phyloP scores from a whole-genome alignment of 1,140 invertebrate genomes.

The Laupala kohalensis region DNA sequence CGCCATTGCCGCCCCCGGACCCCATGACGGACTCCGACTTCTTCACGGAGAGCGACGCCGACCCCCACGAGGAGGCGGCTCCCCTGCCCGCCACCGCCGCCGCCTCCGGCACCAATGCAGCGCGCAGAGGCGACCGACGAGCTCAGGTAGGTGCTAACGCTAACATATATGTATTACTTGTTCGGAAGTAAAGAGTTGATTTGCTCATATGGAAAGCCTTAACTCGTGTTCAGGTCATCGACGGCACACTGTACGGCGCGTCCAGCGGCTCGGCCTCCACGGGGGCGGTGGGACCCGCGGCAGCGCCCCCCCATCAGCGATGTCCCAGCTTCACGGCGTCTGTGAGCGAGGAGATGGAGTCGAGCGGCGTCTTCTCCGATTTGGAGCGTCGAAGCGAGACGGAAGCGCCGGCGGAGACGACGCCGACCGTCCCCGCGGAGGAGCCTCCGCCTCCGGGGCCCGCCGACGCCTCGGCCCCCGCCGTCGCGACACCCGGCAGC shows the following conservation, averaged over 20 bases:
- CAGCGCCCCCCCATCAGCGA: slow-evolving; percentile 23
- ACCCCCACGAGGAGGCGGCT: slow-evolving; percentile 57
- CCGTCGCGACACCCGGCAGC: slow-evolving; percentile 20
- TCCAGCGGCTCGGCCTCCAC: slow-evolving; percentile 29
- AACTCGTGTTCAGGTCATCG: slow-evolving; percentile 75
- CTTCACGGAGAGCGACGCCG: slow-evolving; percentile 74
- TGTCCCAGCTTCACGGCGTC: slow-evolving; percentile 34
- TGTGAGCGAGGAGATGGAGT: slow-evolving; percentile 60
- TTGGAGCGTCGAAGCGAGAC: slow-evolving; percentile 47
- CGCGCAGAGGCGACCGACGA: background rate
- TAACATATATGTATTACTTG: too few species aligned
- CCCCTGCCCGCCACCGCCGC: slow-evolving; percentile 18
- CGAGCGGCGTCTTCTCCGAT: slow-evolving; percentile 72
- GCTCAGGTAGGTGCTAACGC: background rate
- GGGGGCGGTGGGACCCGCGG: background rate
- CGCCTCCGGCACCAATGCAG: background rate
- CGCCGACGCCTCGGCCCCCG: slow-evolving; percentile 12
- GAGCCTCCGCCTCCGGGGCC: background rate
- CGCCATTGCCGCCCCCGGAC: slow-evolving; percentile 33
- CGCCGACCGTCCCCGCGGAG: slow-evolving; percentile 3
- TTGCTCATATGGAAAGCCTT: too few species aligned
- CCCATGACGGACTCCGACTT: slow-evolving; percentile 82
- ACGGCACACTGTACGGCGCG: slow-evolving; percentile 62
- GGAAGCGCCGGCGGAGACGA: slow-evolving; percentile 20
- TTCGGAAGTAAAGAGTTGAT: too few species aligned